Percentiles rank a stretch among this genome's conserved stretches.
Evolutionary conservation across 2,888 invertebrate species (phyloP).

Genomic region (Nasonovia ribisnigri): DNA sequence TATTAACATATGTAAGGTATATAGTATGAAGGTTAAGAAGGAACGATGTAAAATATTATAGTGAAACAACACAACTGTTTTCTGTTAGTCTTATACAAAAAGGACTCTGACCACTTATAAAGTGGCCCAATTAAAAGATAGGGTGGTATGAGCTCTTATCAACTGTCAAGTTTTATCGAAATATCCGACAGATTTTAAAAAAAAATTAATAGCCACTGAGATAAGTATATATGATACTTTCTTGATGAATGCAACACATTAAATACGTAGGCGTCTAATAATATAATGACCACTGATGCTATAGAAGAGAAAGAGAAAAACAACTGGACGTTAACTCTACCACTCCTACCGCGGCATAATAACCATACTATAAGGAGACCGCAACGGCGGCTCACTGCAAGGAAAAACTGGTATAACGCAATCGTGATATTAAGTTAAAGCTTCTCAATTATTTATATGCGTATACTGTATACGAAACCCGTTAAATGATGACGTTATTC

Average conservation of each 20-base stretch:
- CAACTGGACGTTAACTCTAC: slow-evolving; percentile 18
- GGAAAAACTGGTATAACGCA: slow-evolving; percentile 11
- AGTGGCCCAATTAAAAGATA: background rate
- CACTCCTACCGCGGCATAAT: background rate
- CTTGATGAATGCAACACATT: background rate
- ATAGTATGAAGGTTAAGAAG: background rate
- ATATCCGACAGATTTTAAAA: background rate
- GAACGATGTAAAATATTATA: background rate
- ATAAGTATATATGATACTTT: background rate
- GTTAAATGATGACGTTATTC: background rate
- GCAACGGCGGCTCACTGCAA: background rate
- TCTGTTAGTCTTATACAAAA: background rate
- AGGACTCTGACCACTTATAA: slow-evolving; percentile 21
- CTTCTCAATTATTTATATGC: background rate
- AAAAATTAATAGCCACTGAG: background rate
- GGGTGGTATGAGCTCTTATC: slow-evolving; percentile 21
- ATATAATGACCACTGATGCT: slow-evolving; percentile 8
- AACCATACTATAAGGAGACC: background rate
- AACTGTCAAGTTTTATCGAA: slow-evolving; percentile 26
- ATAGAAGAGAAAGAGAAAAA: slow-evolving; percentile 41
- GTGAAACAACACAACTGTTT: background rate
- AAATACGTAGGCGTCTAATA: background rate
- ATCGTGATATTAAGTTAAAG: slow-evolving; percentile 21
- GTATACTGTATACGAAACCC: background rate
- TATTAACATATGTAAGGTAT: background rate